Base-by-base conservation (phyloP, 2,888 invertebrate species). In the Peribatodes rhomboidaria region DNA sequence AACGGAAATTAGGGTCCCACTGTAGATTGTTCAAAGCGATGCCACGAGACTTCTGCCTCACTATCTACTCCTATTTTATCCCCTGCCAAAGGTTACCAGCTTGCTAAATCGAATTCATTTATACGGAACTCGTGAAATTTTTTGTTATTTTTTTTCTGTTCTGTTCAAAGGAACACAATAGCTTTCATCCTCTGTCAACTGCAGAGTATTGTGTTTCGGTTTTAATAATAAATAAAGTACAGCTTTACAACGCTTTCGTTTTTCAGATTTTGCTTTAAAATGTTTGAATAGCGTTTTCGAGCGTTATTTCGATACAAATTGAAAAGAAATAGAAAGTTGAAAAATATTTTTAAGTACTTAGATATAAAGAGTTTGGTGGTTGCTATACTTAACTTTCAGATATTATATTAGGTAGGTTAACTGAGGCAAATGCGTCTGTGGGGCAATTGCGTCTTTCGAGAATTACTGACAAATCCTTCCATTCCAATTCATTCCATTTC, bases 21-120 rank as follows among this genome's bases (percentile, higher is more conserved):
- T 69, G 76, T 69, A 82, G 82, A 85, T 83, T 81, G 81, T 78
- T 79, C 81, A 81, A 79, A 80, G 83, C 74, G 85, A 86, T 87
- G 86, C 80, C 81, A 20, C 31, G n/a, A n/a, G n/a, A 37, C 16
- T 4, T 31, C 20, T 33, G 27, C 41, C 33, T 44, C 50, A 37
- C 13, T 46, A 41, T 35, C 33, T 13, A 31, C 54, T 49, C 27
- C 22, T 42, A 61, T 35, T 56, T 50, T 61, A 42, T 42, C 49
- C 33, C 16, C 11, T 39, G 20, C 41, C 63, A 53, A 57, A 58
- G 57, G 53, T 47, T 46, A 62, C 52, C 27, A 22, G 44, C 52
- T 35, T 14, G 16, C 54, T 62, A 44, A 56, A 57, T 53, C 52
- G 37, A 58, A 63, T 33, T 63, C 44, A 57, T 63, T 63, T 57